Percentiles rank a stretch among this genome's conserved stretches.
phyloP scores from a whole-genome alignment of 2,888 invertebrate genomes.

The Neuroscelio doddi region DNA sequence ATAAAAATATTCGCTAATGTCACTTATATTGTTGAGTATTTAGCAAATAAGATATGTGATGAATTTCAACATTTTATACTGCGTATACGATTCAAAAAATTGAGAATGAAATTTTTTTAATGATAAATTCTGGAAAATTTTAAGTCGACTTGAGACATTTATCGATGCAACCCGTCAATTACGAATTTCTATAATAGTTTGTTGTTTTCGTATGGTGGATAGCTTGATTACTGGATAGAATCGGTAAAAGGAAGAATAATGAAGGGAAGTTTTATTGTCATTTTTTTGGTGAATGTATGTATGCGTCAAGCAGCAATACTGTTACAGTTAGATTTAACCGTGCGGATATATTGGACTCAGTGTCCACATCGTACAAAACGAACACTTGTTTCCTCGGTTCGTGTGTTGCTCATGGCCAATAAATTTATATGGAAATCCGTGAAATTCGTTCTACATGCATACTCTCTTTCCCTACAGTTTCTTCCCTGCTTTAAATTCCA shows the following conservation, averaged over 20 bases:
- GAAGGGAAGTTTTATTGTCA: slow-evolving; percentile 22
- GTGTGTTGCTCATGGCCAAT: slow-evolving; percentile 56
- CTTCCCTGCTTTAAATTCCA: slow-evolving; percentile 40
- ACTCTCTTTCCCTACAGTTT: slow-evolving; percentile 30
- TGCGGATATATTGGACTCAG: slow-evolving; percentile 42
- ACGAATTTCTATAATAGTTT: too few relatives aligned
- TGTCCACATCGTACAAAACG: slow-evolving; percentile 45
- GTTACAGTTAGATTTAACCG: slow-evolving; percentile 43
- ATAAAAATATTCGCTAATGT: too few relatives aligned
- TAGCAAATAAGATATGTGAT: too few relatives aligned
- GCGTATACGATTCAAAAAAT: too few relatives aligned
- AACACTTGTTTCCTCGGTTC: slow-evolving; percentile 51
- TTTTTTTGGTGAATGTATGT: slow-evolving; percentile 20
- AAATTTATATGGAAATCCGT: slow-evolving; percentile 72
- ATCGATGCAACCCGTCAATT: too few relatives aligned
- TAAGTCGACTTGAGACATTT: too few relatives aligned
- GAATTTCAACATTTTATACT: too few relatives aligned
- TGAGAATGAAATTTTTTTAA: too few relatives aligned
- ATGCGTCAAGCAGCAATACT: slow-evolving; percentile 39
- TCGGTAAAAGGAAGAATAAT: slow-evolving; percentile 15
- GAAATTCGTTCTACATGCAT: slow-evolving; percentile 63
- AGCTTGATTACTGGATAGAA: slow-evolving; percentile 10
- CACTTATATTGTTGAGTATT: too few relatives aligned
- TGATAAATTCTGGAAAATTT: too few relatives aligned
- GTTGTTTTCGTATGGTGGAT: background rate